A percentile compares a stretch with the other conserved stretches of the same genome.
These are phyloP conservation scores for Microcebus jonahi DNA, from an alignment of 2,113 vertebrate genomes.

Conservation along the genomic window DNA sequence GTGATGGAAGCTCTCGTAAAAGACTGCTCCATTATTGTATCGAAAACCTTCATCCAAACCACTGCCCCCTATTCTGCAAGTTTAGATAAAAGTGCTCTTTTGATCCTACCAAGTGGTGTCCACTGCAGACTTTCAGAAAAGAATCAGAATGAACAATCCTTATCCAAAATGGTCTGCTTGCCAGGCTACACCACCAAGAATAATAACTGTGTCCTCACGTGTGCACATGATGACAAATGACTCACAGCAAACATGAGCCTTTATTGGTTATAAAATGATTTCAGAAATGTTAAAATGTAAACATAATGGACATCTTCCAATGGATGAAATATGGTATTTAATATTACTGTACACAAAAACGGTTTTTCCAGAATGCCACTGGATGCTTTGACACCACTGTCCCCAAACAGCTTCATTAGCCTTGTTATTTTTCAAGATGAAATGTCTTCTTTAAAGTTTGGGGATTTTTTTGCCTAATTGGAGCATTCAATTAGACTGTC, in stretches of 20 bases:
- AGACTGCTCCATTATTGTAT: not conserved
- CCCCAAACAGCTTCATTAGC: not conserved
- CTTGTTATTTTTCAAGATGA: not conserved
- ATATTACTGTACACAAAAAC: not conserved
- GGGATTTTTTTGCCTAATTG: not conserved
- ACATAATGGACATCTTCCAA: not conserved
- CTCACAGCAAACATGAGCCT: not conserved
- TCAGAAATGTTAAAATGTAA: not conserved
- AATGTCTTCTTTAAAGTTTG: constrained; percentile 52
- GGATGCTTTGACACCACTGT: not conserved
- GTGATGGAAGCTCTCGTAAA: not conserved
- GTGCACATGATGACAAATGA: not conserved
- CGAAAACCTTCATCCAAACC: not conserved
- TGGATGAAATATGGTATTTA: not conserved
- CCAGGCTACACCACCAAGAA: not conserved
- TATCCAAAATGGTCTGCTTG: not conserved
- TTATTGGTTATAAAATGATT: not conserved
- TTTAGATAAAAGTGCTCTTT: not conserved
- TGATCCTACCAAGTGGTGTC: not conserved
- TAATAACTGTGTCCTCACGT: not conserved
- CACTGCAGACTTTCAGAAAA: not conserved
- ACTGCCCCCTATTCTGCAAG: not conserved
- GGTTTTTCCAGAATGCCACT: constrained; percentile 1
- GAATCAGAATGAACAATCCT: not conserved
- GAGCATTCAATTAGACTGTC: constrained; percentile 28